Evolutionary conservation across 2,888 invertebrate species (phyloP).

Genomic region (Tachina grossa): DNA sequence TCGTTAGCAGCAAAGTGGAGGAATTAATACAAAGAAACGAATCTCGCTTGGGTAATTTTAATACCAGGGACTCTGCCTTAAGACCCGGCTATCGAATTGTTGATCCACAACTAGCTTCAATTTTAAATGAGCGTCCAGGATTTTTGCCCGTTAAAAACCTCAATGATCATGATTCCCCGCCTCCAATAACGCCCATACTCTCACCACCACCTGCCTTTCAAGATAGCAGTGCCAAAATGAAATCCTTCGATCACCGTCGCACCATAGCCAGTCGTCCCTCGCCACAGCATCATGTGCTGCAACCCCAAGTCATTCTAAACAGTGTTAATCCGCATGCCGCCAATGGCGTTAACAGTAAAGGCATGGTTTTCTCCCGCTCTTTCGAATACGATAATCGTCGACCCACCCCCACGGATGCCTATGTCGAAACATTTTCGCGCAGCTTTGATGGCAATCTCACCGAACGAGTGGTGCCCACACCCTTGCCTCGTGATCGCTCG

Average conservation of each 20-base stretch:
- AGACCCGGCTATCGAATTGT: conserved; percentile 81
- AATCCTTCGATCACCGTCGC: conserved; percentile 76
- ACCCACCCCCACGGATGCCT: conserved; percentile 77
- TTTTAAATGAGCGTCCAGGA: conserved; percentile 82
- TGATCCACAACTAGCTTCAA: conserved; percentile 81
- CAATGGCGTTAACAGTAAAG: conserved; percentile 75
- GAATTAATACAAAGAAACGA: conserved; percentile 82
- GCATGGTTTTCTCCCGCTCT: conserved; percentile 83
- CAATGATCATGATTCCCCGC: conserved; percentile 84
- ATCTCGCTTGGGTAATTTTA: conserved; percentile 75
- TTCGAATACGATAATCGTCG: conserved; percentile 82
- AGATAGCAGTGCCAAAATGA: conserved; percentile 82
- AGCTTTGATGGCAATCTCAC: conserved; percentile 82
- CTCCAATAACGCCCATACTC: conserved; percentile 87
- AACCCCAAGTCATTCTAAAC: conserved; percentile 78
- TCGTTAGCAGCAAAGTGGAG: conserved; percentile 81
- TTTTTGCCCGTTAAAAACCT: conserved; percentile 81
- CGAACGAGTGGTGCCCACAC: conserved; percentile 74
- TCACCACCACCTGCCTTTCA: conserved; percentile 89
- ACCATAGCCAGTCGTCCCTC: conserved; percentile 72
- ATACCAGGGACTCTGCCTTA: conserved; percentile 75
- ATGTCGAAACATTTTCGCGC: conserved; percentile 82
- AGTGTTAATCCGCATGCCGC: conserved; percentile 71
- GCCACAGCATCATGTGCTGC: conserved; percentile 57
- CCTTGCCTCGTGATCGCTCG: conserved; percentile 78